Evolutionary conservation across 1,140 invertebrate species (phyloP).

Genomic region (Drosophila insularis): DNA sequence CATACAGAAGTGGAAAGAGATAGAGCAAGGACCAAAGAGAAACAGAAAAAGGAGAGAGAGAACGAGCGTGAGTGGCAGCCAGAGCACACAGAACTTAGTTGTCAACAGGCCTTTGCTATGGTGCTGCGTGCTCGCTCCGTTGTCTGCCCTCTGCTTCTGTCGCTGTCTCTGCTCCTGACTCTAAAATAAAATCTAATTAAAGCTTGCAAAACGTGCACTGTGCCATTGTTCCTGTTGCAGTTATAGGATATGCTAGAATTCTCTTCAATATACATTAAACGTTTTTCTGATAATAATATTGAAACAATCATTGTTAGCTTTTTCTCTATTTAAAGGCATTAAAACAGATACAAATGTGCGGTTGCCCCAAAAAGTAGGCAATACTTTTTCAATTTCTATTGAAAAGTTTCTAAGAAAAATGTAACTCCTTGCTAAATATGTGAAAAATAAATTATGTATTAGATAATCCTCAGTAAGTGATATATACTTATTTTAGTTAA

Average conservation of each 20-base stretch:
- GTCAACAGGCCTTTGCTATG: constrained; percentile 49
- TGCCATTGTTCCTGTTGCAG: constrained; percentile 35
- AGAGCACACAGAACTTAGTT: constrained; percentile 32
- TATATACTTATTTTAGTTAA: too few relatives aligned
- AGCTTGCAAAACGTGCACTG: constrained; percentile 59
- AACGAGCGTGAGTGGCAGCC: constrained; percentile 3
- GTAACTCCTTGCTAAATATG: too few relatives aligned
- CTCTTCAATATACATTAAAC: constrained; percentile 24
- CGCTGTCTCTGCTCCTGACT: constrained; percentile 19
- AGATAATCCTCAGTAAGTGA: too few relatives aligned
- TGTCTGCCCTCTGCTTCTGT: constrained; percentile 8
- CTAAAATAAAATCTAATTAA: constrained; percentile 76
- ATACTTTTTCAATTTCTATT: neutral
- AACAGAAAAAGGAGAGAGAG: neutral
- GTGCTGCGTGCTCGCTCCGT: constrained; percentile 10
- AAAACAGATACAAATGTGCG: neutral
- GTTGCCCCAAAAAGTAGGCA: neutral
- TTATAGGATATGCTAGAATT: constrained; percentile 26
- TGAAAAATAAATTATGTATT: too few relatives aligned
- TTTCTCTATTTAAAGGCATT: neutral
- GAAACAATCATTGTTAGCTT: too few relatives aligned
- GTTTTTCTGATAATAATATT: neutral
- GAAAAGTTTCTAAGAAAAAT: too few relatives aligned
- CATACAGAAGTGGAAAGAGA: constrained; percentile 16
- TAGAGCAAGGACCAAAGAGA: neutral